A percentile compares a stretch with the other conserved stretches of the same genome.
These are phyloP conservation scores for Magallana nippona DNA, from an alignment of 2,888 invertebrate species.

Conservation along the genomic window DNA sequence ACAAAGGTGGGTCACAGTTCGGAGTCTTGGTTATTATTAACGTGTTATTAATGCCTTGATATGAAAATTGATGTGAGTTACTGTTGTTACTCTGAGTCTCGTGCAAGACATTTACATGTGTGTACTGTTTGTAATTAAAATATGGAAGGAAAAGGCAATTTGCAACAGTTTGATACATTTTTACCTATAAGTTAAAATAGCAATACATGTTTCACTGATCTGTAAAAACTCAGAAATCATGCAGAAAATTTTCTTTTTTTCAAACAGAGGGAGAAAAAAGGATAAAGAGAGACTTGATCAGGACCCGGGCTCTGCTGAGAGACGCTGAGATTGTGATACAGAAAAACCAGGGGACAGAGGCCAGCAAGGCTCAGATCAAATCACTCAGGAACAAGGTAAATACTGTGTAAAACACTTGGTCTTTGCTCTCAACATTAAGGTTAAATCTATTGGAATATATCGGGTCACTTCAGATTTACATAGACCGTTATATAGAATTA, in stretches of 20 bases:
- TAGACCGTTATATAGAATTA: neutral
- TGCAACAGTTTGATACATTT: no score
- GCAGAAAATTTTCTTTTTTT: neutral
- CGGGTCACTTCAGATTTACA: neutral
- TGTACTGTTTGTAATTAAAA: no score
- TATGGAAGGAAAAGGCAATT: no score
- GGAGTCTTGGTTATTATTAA: no score
- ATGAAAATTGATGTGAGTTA: no score
- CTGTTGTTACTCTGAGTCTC: no score
- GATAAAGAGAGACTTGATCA: conserved; percentile 91
- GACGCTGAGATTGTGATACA: conserved; percentile 96
- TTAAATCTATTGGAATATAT: neutral
- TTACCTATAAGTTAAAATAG: no score
- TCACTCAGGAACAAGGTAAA: conserved; percentile 88
- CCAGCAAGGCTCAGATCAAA: conserved; percentile 88
- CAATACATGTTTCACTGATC: no score
- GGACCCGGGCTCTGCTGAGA: conserved; percentile 92
- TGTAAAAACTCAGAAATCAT: neutral
- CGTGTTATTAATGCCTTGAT: no score
- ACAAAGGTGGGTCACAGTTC: conserved; percentile 66
- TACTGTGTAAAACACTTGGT: neutral
- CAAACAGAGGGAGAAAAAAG: conserved; percentile 75
- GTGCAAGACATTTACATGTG: no score
- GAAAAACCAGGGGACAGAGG: conserved; percentile 91
- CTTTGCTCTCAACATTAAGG: neutral